These are phyloP conservation scores for Plutomurus gul DNA, from an alignment of 1,140 invertebrate species.

Conservation along the genomic window DNA sequence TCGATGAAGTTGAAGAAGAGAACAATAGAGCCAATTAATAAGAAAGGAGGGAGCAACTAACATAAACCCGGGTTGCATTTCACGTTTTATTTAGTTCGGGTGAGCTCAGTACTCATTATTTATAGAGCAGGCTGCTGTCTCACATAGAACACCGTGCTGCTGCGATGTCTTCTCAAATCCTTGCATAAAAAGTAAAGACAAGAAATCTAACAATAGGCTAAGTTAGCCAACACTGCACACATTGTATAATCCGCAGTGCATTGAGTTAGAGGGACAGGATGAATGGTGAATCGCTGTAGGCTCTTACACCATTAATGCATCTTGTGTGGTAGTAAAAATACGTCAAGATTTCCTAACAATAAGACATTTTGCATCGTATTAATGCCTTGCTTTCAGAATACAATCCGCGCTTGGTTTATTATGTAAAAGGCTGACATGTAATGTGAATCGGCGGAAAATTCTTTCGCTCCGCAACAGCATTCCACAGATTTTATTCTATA, in stretches of 20 bases:
- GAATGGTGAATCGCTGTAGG: background rate
- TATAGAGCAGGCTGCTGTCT: constrained; percentile 12
- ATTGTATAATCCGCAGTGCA: background rate
- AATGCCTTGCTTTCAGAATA: background rate
- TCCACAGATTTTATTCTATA: no score
- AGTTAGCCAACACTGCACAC: background rate
- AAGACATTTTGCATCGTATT: background rate
- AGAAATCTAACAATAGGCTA: background rate
- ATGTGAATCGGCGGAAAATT: background rate
- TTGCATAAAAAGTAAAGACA: background rate
- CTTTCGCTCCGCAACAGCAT: background rate
- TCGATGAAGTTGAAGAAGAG: constrained; percentile 11
- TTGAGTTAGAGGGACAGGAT: background rate
- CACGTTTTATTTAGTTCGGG: background rate
- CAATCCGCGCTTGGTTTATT: no score
- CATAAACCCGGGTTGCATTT: constrained; percentile 19
- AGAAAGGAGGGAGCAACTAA: constrained; percentile 7
- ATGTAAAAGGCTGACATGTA: background rate
- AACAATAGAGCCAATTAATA: constrained; percentile 42
- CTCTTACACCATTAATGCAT: constrained; percentile 5
- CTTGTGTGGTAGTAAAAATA: constrained; percentile 25
- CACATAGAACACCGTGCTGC: no score
- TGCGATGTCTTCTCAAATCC: no score
- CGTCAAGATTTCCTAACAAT: background rate
- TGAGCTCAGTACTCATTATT: background rate